A percentile compares a stretch with the other conserved stretches of the same genome.
Conservation (phyloP, 2,797 vertebrate genomes). For the Cyclopterus lumpus region DNA sequence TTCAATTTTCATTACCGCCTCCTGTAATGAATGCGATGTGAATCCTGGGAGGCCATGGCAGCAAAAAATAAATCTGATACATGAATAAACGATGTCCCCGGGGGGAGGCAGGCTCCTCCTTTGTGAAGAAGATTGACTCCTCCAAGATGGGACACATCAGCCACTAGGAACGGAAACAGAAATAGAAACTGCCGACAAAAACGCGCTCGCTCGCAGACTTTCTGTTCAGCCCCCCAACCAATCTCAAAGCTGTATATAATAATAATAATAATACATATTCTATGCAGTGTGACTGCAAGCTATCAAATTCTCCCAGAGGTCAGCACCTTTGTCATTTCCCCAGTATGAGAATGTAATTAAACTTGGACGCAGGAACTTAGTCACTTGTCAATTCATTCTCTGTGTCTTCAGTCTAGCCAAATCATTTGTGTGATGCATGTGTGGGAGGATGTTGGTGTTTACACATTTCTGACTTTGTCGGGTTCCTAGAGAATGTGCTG, state of each 20-base stretch:
- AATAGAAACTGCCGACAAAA: constrained; percentile 75
- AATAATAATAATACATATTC: constrained; percentile 79
- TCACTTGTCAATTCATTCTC: constrained; percentile 45
- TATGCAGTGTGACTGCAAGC: constrained; percentile 75
- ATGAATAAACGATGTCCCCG: constrained; percentile 84
- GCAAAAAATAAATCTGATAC: constrained; percentile 86
- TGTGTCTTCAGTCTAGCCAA: constrained; percentile 9
- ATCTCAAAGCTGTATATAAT: constrained; percentile 75
- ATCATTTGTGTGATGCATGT: constrained; percentile 39
- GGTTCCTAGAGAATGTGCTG: constrained; percentile 37
- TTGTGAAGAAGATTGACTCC: constrained; percentile 85
- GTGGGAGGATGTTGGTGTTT: constrained; percentile 44
- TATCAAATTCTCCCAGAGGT: constrained; percentile 74
- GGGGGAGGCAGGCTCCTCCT: constrained; percentile 81
- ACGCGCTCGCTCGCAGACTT: constrained; percentile 67
- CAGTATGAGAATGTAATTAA: constrained; percentile 71
- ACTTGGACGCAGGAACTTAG: constrained; percentile 67
- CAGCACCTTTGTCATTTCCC: constrained; percentile 77
- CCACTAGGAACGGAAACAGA: constrained; percentile 79
- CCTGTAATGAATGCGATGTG: constrained; percentile 84
- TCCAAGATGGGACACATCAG: constrained; percentile 83
- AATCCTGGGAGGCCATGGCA: constrained; percentile 81
- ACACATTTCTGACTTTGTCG: constrained; percentile 44
- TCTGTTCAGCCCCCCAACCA: constrained; percentile 61
- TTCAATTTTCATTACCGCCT: constrained; percentile 84